These are phyloP conservation scores for Phytoseiulus persimilis DNA, from an alignment of 2,888 invertebrate genomes.

Conservation along the genomic window DNA sequence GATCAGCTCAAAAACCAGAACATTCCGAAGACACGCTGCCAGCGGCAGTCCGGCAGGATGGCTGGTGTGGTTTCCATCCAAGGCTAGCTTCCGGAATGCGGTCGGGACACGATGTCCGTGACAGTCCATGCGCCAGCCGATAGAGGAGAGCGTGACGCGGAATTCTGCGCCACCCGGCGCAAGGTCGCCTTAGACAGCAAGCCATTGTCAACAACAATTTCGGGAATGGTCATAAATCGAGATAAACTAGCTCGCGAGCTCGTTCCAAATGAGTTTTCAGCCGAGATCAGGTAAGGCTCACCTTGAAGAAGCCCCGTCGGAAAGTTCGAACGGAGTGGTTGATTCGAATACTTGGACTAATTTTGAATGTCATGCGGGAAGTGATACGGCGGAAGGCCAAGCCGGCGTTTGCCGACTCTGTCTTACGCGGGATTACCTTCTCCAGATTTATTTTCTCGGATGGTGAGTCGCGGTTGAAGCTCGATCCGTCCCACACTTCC, in stretches of 20 bases:
- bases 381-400: no score
- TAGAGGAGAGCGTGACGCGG: neutral
- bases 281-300: neutral
- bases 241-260: neutral
- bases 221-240: neutral
- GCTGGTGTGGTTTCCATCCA: neutral
- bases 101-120: neutral
- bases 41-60: neutral
- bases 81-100: neutral
- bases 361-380: no score
- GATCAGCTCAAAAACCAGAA: neutral
- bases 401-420: no score
- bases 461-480: no score
- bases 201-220: neutral
- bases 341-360: no score
- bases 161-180: neutral
- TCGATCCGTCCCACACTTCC: no score
- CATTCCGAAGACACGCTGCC: neutral
- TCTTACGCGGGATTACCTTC: no score
- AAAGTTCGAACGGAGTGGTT: no score
- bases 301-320: neutral
- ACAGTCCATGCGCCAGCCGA: neutral
- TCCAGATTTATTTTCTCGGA: no score
- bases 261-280: neutral
- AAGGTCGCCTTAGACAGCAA: neutral